Evolutionary conservation across 2,113 vertebrate species (phyloP).

Genomic region (Perognathus longimembris): DNA sequence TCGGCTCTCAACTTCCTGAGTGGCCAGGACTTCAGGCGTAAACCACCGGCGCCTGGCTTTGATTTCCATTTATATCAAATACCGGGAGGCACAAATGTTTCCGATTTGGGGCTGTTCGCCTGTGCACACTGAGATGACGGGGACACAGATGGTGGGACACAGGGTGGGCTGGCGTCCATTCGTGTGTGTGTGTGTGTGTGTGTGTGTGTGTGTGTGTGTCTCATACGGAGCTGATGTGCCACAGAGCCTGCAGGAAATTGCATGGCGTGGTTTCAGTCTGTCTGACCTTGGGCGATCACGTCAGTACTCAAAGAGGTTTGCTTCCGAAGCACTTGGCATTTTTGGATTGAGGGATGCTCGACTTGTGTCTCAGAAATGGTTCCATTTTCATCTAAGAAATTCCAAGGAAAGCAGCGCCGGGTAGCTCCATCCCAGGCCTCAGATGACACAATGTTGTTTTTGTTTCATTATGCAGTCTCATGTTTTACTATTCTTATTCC

Average conservation of each 20-base stretch:
- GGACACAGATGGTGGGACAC: background rate
- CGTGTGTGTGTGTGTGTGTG: too few species aligned
- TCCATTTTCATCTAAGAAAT: background rate
- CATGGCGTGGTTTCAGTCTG: background rate
- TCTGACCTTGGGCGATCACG: background rate
- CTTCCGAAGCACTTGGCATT: background rate
- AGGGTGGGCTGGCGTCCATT: too few species aligned
- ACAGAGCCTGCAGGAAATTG: too few species aligned
- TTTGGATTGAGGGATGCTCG: background rate
- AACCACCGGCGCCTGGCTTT: too few species aligned
- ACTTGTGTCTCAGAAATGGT: background rate
- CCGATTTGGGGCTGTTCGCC: background rate
- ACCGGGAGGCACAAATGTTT: background rate
- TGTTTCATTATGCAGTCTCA: background rate
- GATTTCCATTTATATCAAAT: background rate
- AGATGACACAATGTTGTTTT: background rate
- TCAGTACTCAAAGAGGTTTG: background rate
- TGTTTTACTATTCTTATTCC: too few species aligned
- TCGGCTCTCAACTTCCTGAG: too few species aligned
- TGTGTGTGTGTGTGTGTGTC: too few species aligned
- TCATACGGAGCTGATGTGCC: fast-evolving
- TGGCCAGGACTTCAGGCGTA: too few species aligned
- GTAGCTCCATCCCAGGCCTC: background rate
- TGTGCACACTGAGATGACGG: background rate
- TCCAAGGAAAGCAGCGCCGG: background rate